These are phyloP conservation scores for Drosophila malerkotliana DNA, from an alignment of 1,140 invertebrate species.

Conservation along the genomic window DNA sequence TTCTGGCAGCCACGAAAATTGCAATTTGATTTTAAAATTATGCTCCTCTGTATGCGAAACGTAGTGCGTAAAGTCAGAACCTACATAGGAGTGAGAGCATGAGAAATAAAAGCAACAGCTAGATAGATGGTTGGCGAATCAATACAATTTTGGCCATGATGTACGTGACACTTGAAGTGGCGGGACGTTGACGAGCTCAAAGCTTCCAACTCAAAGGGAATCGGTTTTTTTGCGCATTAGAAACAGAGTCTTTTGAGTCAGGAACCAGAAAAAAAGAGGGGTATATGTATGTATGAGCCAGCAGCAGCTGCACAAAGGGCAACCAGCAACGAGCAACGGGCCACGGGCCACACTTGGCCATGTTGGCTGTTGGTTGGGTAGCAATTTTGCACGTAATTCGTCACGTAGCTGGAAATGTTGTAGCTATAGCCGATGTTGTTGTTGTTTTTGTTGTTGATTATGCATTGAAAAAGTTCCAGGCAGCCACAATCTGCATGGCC, in stretches of 20 bases:
- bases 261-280: background rate
- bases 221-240: slow-evolving; percentile 52
- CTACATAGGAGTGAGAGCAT: background rate
- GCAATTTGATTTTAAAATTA: slow-evolving; percentile 54
- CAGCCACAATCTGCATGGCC: slow-evolving; percentile 72
- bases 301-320: slow-evolving; percentile 42
- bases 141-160: slow-evolving; percentile 30
- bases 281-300: slow-evolving; percentile 8
- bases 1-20: slow-evolving; percentile 30
- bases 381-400: slow-evolving; percentile 79
- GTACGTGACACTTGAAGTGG: slow-evolving; percentile 34
- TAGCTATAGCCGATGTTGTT: slow-evolving; percentile 39
- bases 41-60: slow-evolving; percentile 36
- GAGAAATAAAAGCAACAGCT: background rate
- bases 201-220: slow-evolving; percentile 38
- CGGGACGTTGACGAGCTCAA: slow-evolving; percentile 19
- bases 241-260: slow-evolving; percentile 41
- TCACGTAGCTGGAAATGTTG: slow-evolving; percentile 61
- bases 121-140: background rate
- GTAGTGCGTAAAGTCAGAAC: slow-evolving; percentile 28
- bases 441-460: slow-evolving; percentile 75
- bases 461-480: slow-evolving; percentile 71
- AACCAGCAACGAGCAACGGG: background rate
- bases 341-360: slow-evolving; percentile 18
- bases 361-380: slow-evolving; percentile 26